phyloP scores from a whole-genome alignment of 2,888 invertebrate genomes.

The Nasonia oneida region DNA sequence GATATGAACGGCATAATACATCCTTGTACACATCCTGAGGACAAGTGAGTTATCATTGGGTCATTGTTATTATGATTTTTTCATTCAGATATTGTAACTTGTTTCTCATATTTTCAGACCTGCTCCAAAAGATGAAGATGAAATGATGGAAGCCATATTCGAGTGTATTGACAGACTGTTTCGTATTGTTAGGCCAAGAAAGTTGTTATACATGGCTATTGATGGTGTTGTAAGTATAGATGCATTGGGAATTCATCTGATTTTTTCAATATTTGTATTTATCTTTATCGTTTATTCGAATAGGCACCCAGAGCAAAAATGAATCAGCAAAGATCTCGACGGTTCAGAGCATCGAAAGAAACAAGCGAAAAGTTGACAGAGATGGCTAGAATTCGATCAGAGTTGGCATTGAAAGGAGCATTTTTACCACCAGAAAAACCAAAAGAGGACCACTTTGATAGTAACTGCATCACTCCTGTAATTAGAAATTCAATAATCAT shows the following conservation, averaged over 20 bases:
- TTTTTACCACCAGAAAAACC: constrained; percentile 92
- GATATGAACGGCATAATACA: constrained; percentile 99
- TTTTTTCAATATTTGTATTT: background rate
- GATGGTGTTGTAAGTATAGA: constrained; percentile 92
- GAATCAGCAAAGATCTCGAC: constrained; percentile 98
- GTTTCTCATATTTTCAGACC: constrained; percentile 81
- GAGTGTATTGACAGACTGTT: constrained; percentile 98
- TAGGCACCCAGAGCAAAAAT: constrained; percentile 98
- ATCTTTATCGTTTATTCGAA: constrained; percentile 55
- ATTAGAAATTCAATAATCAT: constrained; percentile 59
- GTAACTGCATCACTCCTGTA: constrained; percentile 98
- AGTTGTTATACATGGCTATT: constrained; percentile 98
- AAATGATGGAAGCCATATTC: constrained; percentile 99
- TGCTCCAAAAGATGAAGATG: constrained; percentile 98
- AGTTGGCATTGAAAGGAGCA: constrained; percentile 87
- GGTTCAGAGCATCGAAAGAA: constrained; percentile 98
- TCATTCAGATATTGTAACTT: background rate
- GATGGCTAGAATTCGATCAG: constrained; percentile 89
- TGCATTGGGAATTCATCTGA: background rate
- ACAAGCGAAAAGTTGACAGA: constrained; percentile 92
- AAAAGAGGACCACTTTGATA: constrained; percentile 97
- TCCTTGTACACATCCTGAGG: constrained; percentile 99
- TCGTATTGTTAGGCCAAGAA: constrained; percentile 94
- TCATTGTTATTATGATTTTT: constrained; percentile 31
- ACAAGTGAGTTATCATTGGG: constrained; percentile 82